These are phyloP conservation scores for Chloroceryle amazona DNA, from an alignment of 2,797 vertebrate genomes.

Conservation along the genomic window DNA sequence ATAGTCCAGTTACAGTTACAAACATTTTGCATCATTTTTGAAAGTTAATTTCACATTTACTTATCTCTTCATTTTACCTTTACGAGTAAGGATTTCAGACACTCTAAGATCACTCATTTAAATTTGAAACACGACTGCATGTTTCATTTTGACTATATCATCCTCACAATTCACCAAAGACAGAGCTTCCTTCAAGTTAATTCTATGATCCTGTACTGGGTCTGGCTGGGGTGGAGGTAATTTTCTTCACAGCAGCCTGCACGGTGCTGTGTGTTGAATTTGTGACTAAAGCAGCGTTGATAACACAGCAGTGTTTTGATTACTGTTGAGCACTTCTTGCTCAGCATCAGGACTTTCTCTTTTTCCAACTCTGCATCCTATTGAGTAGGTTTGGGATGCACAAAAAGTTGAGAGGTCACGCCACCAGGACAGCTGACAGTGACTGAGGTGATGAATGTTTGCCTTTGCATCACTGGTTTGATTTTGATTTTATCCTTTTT, in stretches of 20 bases:
- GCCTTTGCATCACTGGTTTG: neutral
- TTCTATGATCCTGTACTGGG: neutral
- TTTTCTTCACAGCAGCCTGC: neutral
- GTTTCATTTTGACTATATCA: neutral
- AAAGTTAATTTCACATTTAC: neutral
- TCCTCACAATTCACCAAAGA: neutral
- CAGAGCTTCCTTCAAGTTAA: neutral
- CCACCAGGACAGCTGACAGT: accelerated
- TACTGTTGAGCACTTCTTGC: neutral
- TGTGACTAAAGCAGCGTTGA: neutral
- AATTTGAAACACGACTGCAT: neutral
- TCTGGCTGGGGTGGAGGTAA: neutral
- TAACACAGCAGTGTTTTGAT: neutral
- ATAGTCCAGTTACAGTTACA: neutral
- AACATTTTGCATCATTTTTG: neutral
- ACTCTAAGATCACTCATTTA: neutral
- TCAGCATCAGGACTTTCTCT: neutral
- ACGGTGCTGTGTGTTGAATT: neutral
- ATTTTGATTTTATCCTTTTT: neutral
- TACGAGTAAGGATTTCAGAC: neutral
- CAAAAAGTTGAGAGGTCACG: neutral
- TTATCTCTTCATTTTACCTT: neutral
- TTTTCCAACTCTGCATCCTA: neutral
- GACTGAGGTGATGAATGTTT: neutral
- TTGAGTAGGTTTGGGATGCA: neutral